These are phyloP conservation scores for Alviniconcha marisindica DNA, from an alignment of 1,140 invertebrate species.

Conservation along the genomic window DNA sequence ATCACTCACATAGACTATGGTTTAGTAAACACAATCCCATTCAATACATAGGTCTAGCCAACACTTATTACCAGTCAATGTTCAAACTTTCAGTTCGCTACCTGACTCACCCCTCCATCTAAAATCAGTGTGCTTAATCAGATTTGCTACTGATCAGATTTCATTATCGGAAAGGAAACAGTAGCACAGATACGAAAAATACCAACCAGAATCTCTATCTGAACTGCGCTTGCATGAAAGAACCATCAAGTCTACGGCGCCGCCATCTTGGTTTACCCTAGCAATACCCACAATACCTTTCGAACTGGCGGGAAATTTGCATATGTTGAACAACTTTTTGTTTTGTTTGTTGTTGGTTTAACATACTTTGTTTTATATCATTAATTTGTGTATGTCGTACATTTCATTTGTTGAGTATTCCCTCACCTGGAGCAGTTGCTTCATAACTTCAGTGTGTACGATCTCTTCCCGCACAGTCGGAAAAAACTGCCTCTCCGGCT, in stretches of 20 bases:
- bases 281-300: constrained; percentile 63
- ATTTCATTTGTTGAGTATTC: too few relatives aligned
- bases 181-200: not conserved
- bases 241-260: not conserved
- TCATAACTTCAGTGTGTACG: too few relatives aligned
- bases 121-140: not conserved
- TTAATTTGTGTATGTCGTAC: not conserved
- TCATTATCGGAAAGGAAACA: not conserved
- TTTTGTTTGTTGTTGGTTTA: not conserved
- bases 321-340: not conserved
- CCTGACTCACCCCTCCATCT: not conserved
- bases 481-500: too few relatives aligned
- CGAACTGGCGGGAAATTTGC: not conserved
- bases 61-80: too few relatives aligned
- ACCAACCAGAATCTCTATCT: too few relatives aligned
- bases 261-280: constrained; percentile 61
- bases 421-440: too few relatives aligned
- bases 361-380: not conserved
- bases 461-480: too few relatives aligned
- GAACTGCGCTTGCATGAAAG: too few relatives aligned
- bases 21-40: too few relatives aligned
- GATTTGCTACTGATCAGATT: not conserved
- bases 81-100: too few relatives aligned
- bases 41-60: too few relatives aligned
- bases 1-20: too few relatives aligned